Evolutionary conservation across 2,888 invertebrate genomes (phyloP), one percentile per base, ranked within the genome.

Genomic region (Galeruca laticollis): DNA sequence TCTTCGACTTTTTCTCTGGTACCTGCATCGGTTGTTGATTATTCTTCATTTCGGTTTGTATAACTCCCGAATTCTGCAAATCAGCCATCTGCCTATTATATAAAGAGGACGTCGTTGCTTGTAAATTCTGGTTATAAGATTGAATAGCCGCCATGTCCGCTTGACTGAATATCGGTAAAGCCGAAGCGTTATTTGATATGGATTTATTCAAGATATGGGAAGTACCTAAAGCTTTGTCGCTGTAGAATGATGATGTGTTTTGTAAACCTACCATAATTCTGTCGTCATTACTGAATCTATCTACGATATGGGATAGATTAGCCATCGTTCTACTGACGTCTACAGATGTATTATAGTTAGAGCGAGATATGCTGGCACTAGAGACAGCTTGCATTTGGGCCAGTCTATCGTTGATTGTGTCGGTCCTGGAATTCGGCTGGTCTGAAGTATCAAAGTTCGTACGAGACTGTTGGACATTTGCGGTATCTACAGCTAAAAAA

Each of bases 221-320:
- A 5, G 80, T 69, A 11, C 81, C 69, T 49, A 84, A 66, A 26
- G 79, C 80, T 75, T 85, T 86, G 63, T 86, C 86, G 1, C 78
- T 73, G 73, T 85, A 86, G 64, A 88, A 85, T 10, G 87, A 81
- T 31, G 84, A 80, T 26, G 86, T 80, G 60, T 85, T 82, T 61
- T 88, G 86, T 76, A 89, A 86, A 56, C 86, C 86, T 0, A 87
- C 84, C 75, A 89, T 83, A 81, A 89, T 87, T 71, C 89, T 84
- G 75, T 90, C 89, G 59, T 90, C 89, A 73, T 87, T 87, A 63
- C 73, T 73, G 82, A 79, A 88, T 54, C 90, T 83, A 77, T 90
- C 90, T 56, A 90, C 85, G 83, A 90, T 89, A 82, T 90, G 90
- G 13, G 89, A 88, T 70, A 90, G 85, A 80, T 87, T 89, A 5